Base-by-base conservation (phyloP, 2,888 invertebrate species). In the Xestia c-nigrum region DNA sequence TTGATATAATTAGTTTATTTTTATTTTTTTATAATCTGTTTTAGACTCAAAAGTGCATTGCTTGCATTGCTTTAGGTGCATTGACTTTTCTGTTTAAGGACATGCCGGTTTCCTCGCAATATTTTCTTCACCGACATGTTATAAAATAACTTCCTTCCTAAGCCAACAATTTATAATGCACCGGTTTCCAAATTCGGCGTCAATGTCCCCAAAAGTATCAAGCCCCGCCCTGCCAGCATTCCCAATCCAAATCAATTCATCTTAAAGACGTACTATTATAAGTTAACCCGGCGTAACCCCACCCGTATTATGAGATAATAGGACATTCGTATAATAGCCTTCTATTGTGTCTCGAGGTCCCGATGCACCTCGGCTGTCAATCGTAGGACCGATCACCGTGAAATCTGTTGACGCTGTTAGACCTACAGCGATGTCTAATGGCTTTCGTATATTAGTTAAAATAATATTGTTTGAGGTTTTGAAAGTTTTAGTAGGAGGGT, bases 251-350 rank as follows among this genome's bases (percentile, higher is more conserved):
- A 92, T 92, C 94, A 90, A 93, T 94, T 93, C 91, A 94, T 94
- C 94, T 93, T 89, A 91, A 92, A 90, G 88, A 90, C 89, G 89
- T 85, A 89, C 92, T 91, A 90, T 93, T 93, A 92, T 91, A 88
- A 87, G 87, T 89, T 94, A 94, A 92, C 93, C 92, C 91, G 84
- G 89, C 91, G 92, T 94, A 94, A 94, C 94, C 94, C 92, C 91
- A 92, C 90, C 91, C 92, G 92, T 92, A 94, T 95, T 94, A 94
- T 90, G 90, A 93, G 92, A 95, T 96, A 95, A 95, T 95, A 89
- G 93, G 90, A 85, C 91, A 90, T 90, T 91, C 88, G 88, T 91
- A 90, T 85, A 85, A 85, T 91, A 86, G 90, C 79, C 76, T 89
- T 86, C 90, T 87, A 92, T 94, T 94, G 93, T 94, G 85, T 87